Base-by-base conservation (phyloP, 37 sponge, comb jelly and placozoan species). In the Ephydatia muelleri region DNA sequence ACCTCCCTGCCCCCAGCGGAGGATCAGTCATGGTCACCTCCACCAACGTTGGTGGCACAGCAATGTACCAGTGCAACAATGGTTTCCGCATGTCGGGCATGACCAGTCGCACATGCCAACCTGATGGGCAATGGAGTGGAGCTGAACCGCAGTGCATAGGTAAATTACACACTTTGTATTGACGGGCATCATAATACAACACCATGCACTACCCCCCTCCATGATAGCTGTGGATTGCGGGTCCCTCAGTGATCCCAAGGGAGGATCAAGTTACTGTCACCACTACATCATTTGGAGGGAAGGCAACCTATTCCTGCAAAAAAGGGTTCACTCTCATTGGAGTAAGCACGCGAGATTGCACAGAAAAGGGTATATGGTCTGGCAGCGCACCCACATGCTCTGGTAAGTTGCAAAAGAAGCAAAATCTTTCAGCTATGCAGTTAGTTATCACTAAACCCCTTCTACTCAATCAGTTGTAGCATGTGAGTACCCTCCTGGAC, bases 291-390 rank as follows among this genome's bases (percentile, higher is more conserved):
- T 73, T 75, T 68, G 38, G 30, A 29, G 21, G 49, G 27, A 21
- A 37, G 25, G 86, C 86, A 9, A 70, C 38, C 29, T 91, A 82
- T 49, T 69, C n/a, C 70, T 91, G 91, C 57, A 76, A 83, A 33
- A n/a, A n/a, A 64, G 91, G 87, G 70, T 83, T 78, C 49, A 38
- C 25, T 13, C 67, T 81, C n/a, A 67, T 29, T 49, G 87, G 87
- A 72, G 82, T 32, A 9, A 33, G 5, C 70, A 80, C 67, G 6
- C 77, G 87, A 23, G 33, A 38, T 0, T 91, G 91, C 66, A 49
- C 70, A 25, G 35, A 28, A 13, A 38, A 65, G 38, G 40, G 77
- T 9, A 64, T 26, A 27, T 90, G 91, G 91, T 36, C 68, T 34
- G 84, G 69, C 19, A 65, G 9, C 22, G 77, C 65, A 57, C 91